A percentile compares a stretch with the other conserved stretches of the same genome.
These are phyloP conservation scores for Cossypha polioptera DNA, from an alignment of 2,797 vertebrate species.

Conservation along the genomic window DNA sequence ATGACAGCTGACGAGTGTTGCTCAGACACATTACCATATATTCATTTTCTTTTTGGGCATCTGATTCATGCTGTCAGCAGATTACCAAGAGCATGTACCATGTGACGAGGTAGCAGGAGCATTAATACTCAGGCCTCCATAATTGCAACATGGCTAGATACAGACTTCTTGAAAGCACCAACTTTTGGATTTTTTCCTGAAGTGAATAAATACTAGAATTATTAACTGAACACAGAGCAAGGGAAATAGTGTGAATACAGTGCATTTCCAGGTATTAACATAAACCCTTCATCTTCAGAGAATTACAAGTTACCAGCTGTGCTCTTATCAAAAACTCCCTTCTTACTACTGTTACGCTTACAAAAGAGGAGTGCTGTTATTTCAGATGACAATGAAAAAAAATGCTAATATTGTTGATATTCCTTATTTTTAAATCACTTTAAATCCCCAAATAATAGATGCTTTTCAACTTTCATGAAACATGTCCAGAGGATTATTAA, in stretches of 20 bases:
- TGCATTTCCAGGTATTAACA: conserved; percentile 28
- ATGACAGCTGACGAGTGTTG: neutral
- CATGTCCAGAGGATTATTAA: neutral
- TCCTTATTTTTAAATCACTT: conserved; percentile 55
- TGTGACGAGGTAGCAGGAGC: neutral
- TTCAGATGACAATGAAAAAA: conserved; percentile 63
- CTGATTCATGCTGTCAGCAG: neutral
- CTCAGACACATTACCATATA: neutral
- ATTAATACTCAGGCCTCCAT: neutral
- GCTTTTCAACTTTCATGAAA: conserved; percentile 37
- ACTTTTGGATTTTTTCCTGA: neutral
- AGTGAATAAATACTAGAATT: neutral
- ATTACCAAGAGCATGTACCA: neutral
- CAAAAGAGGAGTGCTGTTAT: neutral
- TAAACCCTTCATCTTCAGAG: conserved; percentile 62
- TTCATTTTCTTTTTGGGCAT: neutral
- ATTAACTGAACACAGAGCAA: conserved; percentile 3
- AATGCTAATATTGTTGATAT: conserved; percentile 10
- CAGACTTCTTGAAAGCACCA: neutral
- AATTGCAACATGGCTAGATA: neutral
- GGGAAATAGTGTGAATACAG: neutral
- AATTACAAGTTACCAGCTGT: conserved; percentile 64
- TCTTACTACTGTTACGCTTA: neutral
- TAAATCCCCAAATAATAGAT: conserved; percentile 63
- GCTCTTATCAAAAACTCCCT: conserved; percentile 47